Evolutionary conservation across 2,888 invertebrate genomes (phyloP).

Genomic region (Anoncus sp.): DNA sequence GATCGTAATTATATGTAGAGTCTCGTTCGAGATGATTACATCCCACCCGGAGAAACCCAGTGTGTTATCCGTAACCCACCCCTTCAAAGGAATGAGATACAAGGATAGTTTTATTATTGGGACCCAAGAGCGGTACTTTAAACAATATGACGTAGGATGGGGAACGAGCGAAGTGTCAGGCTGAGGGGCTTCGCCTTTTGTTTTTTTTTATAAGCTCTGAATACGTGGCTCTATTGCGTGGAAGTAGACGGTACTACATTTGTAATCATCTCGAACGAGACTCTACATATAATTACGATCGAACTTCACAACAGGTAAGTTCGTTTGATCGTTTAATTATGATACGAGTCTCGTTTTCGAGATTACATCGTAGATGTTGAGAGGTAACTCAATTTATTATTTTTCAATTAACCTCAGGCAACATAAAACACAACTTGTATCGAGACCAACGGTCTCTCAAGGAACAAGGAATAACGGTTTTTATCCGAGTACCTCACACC

Average conservation of each 20-base stretch:
- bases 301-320: no score
- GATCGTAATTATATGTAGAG: no score
- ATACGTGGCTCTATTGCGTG: conserved; percentile 38
- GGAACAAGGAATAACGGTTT: conserved; percentile 2
- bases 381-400: conserved; percentile 35
- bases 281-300: no score
- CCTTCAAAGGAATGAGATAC: conserved; percentile 2
- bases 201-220: conserved; percentile 38
- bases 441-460: no score
- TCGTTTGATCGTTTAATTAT: no score
- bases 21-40: no score
- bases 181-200: conserved; percentile 5
- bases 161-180: conserved; percentile 29
- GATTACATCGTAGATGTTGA: conserved; percentile 46
- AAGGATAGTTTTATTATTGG: conserved; percentile 26
- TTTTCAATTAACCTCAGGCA: conserved; percentile 21
- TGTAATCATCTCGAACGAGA: no score
- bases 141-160: conserved; percentile 51
- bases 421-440: no score
- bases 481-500: no score
- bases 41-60: conserved; percentile 19
- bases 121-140: conserved; percentile 19
- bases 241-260: conserved; percentile 43
- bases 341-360: no score
- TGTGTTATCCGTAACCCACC: conserved; percentile 1